Evolutionary conservation across 2,888 invertebrate species (phyloP), one percentile per base, ranked within the genome.

Genomic region (Erannis defoliaria): DNA sequence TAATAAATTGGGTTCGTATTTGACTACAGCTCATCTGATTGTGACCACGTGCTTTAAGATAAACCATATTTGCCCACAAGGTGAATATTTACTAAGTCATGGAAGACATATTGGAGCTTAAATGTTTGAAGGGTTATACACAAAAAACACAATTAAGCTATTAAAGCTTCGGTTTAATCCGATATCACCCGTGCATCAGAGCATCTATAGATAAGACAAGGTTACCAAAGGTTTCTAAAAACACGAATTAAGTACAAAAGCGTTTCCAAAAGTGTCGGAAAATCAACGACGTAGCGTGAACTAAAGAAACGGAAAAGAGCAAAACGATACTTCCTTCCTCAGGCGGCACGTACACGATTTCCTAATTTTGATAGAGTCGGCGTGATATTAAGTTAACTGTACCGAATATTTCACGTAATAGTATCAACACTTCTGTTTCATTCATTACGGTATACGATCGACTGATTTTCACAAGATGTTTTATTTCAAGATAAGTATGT

Each of bases 281-380:
- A 70, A 68, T 69, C 71, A 64, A 67, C 73, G 74, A 76, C 77
- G 77, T 82, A 77, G 79, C 84, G 84, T 84, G 83, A 75, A 74
- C 72, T 72, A 72, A 74, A 31, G 73, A 72, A 74, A 70, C 83
- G 83, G 85, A 84, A 82, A 77, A 76, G 73, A 73, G 76, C 77
- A 72, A 81, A 78, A 79, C 78, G 77, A 71, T 68, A 75, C 75
- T 77, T 80, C 81, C 81, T 77, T 76, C 75, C 67, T 29, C 42
- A 12, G 33, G 18, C 64, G 68, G 49, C 42, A 70, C n/a, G 67
- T 67, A 74, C 69, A 68, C 71, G 73, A 73, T 71, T 76, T 73
- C 74, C 75, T 73, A 74, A 73, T 78, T 71, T 57, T 55, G 46
- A 55, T 55, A 48, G 35, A 37, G 35, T n/a, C 9, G 31, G 33